Base-by-base conservation (phyloP, 2,113 vertebrate species). In the Campylomormyrus numenius region DNA sequence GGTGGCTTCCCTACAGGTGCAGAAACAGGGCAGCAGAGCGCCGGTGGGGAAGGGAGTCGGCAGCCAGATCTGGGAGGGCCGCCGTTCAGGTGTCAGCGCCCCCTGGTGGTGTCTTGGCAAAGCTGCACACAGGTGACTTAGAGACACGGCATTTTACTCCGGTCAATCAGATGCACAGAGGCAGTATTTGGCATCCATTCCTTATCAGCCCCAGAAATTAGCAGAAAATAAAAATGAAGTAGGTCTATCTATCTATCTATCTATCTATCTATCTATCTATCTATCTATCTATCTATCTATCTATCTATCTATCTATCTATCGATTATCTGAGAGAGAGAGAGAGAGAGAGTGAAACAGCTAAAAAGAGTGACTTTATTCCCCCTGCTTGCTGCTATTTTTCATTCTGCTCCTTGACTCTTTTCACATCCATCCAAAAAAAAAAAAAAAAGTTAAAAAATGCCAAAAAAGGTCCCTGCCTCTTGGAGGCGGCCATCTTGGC, bases 91-190 rank as follows among this genome's bases (percentile, higher is more conserved):
- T 46, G 45, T 48, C 45, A 2, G 49, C 6, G 48, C 85, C 50
- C 35, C 27, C 27, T 31, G 27, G 48, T 87, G n/a, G 49, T 1
- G 48, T 52, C 85, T 24, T 27, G 85, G 24, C 85, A 86, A 9
- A 84, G 87, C n/a, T n/a, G 56, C 1, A 46, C 42, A 46, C 35
- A 48, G 52, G 88, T 91, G 87, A 84, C 24, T 62, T 42, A 85
- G 17, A 62, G 77, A 46, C 80, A 24, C 15, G 88, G 89, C 86
- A 91, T 94, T 93, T 90, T 92, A 93, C 93, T 92, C 11, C 27
- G 92, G 94, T 91, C 42, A n/a, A n/a, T 45, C 17, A 70, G 35
- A 21, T n/a, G 11, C 42, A 21, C 85, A 13, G 35, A 19, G 8
- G 3, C 5, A 9, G 8, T n/a, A 46, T 62, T 39, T 58, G 87